Percentiles rank a stretch among this genome's conserved stretches.
These are phyloP conservation scores for Peromyscus eremicus DNA, from an alignment of 2,797 vertebrate species.

Conservation along the genomic window DNA sequence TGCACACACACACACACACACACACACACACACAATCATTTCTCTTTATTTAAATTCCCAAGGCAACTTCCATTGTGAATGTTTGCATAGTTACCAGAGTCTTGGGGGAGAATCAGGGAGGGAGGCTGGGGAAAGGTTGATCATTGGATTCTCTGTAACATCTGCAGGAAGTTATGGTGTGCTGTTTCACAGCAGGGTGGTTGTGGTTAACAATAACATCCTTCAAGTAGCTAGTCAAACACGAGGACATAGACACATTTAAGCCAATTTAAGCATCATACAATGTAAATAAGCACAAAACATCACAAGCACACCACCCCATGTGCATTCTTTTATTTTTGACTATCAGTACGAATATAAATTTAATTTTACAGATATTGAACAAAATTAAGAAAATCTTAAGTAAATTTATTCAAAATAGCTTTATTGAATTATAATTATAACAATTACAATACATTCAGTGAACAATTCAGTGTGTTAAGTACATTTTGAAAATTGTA, in stretches of 20 bases:
- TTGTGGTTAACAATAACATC: neutral
- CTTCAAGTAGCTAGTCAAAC: neutral
- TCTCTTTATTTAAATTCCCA: neutral
- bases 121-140: too few relatives aligned
- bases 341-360: neutral
- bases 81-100: neutral
- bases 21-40: neutral
- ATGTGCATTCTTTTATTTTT: neutral
- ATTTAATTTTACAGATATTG: neutral
- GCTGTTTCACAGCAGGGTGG: neutral
- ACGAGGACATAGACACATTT: neutral
- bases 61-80: neutral
- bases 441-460: neutral
- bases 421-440: neutral
- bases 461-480: neutral
- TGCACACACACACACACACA: fast-evolving
- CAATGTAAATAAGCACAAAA: neutral
- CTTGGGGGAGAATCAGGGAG: too few relatives aligned
- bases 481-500: neutral
- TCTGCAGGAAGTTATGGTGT: neutral
- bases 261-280: neutral
- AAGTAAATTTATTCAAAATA: neutral
- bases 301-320: neutral
- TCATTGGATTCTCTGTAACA: neutral
- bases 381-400: neutral